Percentiles rank a stretch among this genome's conserved stretches.
Conservation (phyloP, 2,888 invertebrate species). For the Pyrochroa serraticornis region DNA sequence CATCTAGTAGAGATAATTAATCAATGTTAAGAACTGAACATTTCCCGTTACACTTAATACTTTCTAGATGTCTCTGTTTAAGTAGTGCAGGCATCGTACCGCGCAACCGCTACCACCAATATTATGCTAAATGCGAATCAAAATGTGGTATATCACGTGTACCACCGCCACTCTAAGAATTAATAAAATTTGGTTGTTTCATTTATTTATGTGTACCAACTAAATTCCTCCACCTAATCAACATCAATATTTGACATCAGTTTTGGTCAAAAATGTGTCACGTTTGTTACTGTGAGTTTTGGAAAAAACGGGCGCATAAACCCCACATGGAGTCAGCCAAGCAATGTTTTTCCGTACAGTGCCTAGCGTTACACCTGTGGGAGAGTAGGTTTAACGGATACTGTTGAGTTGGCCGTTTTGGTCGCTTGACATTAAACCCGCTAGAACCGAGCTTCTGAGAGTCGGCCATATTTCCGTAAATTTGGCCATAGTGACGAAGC, state of each 20-base stretch:
- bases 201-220: no score
- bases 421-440: constrained; percentile 14
- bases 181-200: no score
- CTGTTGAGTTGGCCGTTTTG: constrained; percentile 39
- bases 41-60: no score
- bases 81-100: no score
- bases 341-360: constrained; percentile 36
- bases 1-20: no score
- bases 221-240: constrained; percentile 40
- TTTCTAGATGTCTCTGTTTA: no score
- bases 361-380: constrained; percentile 53
- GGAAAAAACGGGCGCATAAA: no score
- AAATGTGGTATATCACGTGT: no score
- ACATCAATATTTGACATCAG: constrained; percentile 59
- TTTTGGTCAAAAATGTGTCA: constrained; percentile 66
- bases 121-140: no score
- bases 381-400: constrained; percentile 36
- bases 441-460: constrained; percentile 44
- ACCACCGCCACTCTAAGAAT: no score
- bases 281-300: constrained; percentile 51
- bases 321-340: constrained; percentile 53
- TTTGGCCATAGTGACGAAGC: constrained; percentile 45
- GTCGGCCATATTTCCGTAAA: constrained; percentile 38
- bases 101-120: no score
- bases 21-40: no score